These are phyloP conservation scores for Brachionichthys hirsutus DNA, from an alignment of 2,113 vertebrate genomes.

Conservation along the genomic window DNA sequence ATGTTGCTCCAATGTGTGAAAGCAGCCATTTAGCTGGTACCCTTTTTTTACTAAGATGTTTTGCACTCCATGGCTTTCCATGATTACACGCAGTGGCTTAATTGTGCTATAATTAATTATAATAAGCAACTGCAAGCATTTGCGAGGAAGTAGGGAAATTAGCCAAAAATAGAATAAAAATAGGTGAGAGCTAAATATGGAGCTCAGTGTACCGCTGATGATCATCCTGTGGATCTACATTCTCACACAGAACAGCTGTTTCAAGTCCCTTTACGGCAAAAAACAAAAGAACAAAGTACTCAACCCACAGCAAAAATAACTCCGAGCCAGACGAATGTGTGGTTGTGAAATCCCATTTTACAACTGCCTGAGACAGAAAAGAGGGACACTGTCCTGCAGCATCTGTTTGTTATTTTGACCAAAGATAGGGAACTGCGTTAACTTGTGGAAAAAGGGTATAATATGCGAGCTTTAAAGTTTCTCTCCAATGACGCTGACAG, in stretches of 20 bases:
- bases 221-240: slow-evolving; percentile 39
- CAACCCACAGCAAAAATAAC: slow-evolving; percentile 5
- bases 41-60: slow-evolving; percentile 41
- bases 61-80: slow-evolving; percentile 37
- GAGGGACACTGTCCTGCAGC: no score
- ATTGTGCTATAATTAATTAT: slow-evolving; percentile 61
- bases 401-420: no score
- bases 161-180: slow-evolving; percentile 52
- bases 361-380: no score
- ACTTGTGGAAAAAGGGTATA: no score
- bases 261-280: neutral
- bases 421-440: no score
- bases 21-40: slow-evolving; percentile 24
- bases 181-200: slow-evolving; percentile 28
- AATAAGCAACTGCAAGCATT: slow-evolving; percentile 53
- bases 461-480: no score
- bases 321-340: slow-evolving; percentile 3
- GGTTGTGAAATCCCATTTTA: slow-evolving; percentile 17
- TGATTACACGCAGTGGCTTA: slow-evolving; percentile 58
- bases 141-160: slow-evolving; percentile 38
- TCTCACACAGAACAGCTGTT: slow-evolving; percentile 23
- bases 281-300: neutral
- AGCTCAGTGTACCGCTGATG: slow-evolving; percentile 15
- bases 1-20: slow-evolving; percentile 10
- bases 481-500: no score